Conservation (phyloP, 2,888 invertebrate genomes). For the Dasypolia templi region DNA sequence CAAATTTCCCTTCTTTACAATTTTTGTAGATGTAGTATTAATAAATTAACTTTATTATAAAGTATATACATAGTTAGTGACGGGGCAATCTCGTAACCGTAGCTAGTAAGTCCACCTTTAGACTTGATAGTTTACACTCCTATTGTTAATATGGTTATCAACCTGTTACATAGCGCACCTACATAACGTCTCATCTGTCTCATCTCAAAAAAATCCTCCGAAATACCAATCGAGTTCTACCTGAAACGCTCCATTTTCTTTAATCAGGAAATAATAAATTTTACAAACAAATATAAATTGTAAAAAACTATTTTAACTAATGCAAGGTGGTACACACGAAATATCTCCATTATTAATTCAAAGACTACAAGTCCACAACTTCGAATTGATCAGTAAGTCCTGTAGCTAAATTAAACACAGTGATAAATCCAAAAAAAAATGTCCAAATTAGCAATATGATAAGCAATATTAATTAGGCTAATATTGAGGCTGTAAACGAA, state of each 20-base stretch:
- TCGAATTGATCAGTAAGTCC: slow-evolving; percentile 46
- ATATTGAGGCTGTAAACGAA: slow-evolving; percentile 58
- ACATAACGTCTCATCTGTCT: slow-evolving; percentile 10
- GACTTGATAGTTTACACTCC: slow-evolving; percentile 54
- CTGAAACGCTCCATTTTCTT: slow-evolving; percentile 37
- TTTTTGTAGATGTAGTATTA: slow-evolving; percentile 85
- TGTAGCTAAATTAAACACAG: slow-evolving; percentile 51
- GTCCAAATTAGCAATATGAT: slow-evolving; percentile 66
- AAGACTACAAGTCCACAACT: slow-evolving; percentile 43
- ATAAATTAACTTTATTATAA: slow-evolving; percentile 58
- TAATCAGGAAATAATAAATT: slow-evolving; percentile 22
- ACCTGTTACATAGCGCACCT: slow-evolving; percentile 89
- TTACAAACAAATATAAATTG: slow-evolving; percentile 76
- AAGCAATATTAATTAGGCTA: slow-evolving; percentile 67
- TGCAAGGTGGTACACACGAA: slow-evolving; percentile 55
- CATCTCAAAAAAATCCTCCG: slow-evolving; percentile 6
- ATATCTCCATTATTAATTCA: slow-evolving; percentile 46
- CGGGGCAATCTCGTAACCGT: slow-evolving; percentile 37
- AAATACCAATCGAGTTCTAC: slow-evolving; percentile 22
- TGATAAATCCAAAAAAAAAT: slow-evolving; percentile 60
- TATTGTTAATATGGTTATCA: slow-evolving; percentile 78
- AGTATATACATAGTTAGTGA: slow-evolving; percentile 51
- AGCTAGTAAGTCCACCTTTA: slow-evolving; percentile 53
- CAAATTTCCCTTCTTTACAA: slow-evolving; percentile 90
- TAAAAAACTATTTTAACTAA: slow-evolving; percentile 49